Evolutionary conservation across 2,113 vertebrate species (phyloP).

Genomic region (Ptyas mucosa): DNA sequence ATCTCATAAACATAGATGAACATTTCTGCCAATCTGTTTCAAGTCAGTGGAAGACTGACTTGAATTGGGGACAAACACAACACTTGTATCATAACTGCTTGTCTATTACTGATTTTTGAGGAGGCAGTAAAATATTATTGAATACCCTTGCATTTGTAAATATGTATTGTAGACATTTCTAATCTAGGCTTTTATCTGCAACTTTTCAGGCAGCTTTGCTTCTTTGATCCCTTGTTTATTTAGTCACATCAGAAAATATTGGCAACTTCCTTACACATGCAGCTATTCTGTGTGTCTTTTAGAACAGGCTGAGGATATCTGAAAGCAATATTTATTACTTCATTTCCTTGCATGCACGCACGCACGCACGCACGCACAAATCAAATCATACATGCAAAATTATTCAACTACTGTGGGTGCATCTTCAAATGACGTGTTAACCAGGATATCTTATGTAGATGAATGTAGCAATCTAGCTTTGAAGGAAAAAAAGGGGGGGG

Average conservation of each 20-base stretch:
- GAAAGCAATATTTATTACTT: constrained; percentile 1
- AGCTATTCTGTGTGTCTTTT: background rate
- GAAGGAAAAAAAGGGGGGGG: background rate
- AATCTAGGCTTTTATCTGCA: background rate
- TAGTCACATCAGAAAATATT: constrained; percentile 3
- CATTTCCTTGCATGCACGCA: background rate
- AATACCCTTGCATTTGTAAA: background rate
- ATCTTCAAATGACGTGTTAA: background rate
- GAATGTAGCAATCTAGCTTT: background rate
- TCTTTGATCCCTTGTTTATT: constrained; percentile 9
- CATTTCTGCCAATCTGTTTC: background rate
- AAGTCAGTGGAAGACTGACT: too few relatives aligned
- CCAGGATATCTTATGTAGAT: background rate
- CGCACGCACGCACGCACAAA: background rate
- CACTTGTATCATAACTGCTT: background rate
- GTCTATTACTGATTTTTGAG: background rate
- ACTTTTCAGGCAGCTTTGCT: background rate
- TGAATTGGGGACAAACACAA: background rate
- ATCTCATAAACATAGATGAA: background rate
- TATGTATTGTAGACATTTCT: background rate
- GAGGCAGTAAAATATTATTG: background rate
- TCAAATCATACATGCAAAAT: constrained; percentile 3
- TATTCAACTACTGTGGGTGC: background rate
- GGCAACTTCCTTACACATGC: background rate
- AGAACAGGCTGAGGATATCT: background rate